Base-by-base conservation (phyloP, 2,113 vertebrate species). In the Tetraodon nigroviridis region DNA sequence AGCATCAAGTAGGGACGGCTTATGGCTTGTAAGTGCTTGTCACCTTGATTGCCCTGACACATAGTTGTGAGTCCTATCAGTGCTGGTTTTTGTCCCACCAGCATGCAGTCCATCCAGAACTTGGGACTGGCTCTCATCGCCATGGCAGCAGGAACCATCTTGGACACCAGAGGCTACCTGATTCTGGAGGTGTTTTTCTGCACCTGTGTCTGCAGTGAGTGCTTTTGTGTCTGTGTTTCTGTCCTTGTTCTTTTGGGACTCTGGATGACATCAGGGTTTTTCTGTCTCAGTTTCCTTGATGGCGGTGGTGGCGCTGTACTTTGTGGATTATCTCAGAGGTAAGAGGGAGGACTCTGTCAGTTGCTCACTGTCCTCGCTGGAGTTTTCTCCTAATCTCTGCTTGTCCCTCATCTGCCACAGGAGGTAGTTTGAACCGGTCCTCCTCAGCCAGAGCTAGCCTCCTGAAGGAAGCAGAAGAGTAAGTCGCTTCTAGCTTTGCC, bases 71-170 rank as follows among this genome's bases (percentile, higher is more conserved):
- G 15, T n/a, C 22, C 8, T 52, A 15, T 27, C 20, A 55, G n/a
- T 41, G 0, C 0, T 47, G 16, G 27, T 15, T 2, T 22, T 42
- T 44, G 45, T 37, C 6, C 22, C 51, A 17, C 15, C 61, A 99
- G 96, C 73, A 99, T 99, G 95, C 97, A 99, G 91, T 98, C 95
- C 11, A 98, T 98, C 81, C 97, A 99, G 90, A 99, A 99, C 73
- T 89, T 98, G 0, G 96, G 97, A 0, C 88, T 98, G 60, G 96
- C 95, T 0, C 60, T 99, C 24, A 92, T 96, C 67, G 77, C 97
- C 47, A 94, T 98, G 51, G 88, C 92, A 61, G 93, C 95, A 15
- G 96, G 97, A 27, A 52, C 88, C 69, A 95, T 99, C 58, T 64
- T 99, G 49, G 97, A 99, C 84, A 84, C 59, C 6, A 87, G 68